A percentile compares a stretch with the other conserved stretches of the same genome.
phyloP scores from a whole-genome alignment of 2,797 vertebrate species.

The Notoglanidium macrostoma region DNA sequence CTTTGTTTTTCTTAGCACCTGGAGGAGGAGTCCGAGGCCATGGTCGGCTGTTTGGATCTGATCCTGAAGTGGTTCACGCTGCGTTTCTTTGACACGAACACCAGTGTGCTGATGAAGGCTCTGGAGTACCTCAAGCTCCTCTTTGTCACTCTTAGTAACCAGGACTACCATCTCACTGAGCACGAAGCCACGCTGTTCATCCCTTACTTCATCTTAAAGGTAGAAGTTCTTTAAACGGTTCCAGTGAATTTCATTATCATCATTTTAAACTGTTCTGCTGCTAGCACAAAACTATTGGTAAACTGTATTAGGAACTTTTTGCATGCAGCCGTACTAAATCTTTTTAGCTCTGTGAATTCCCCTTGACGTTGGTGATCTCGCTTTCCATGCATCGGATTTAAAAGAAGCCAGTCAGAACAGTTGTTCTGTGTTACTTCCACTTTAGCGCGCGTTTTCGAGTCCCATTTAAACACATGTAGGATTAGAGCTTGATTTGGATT shows the following conservation, averaged over 20 bases:
- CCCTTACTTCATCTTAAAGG: constrained; percentile 95
- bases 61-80: constrained; percentile 96
- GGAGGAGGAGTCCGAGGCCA: constrained; percentile 89
- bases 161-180: constrained; percentile 92
- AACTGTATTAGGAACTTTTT: too few species aligned
- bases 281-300: too few species aligned
- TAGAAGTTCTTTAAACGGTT: neutral
- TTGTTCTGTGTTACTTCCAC: too few species aligned
- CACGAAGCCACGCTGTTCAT: constrained; percentile 93
- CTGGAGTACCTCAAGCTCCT: constrained; percentile 94
- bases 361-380: too few species aligned
- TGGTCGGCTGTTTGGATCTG: constrained; percentile 90
- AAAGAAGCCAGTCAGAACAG: too few species aligned
- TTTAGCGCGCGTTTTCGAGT: too few species aligned
- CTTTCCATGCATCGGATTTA: too few species aligned
- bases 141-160: constrained; percentile 84
- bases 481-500: neutral
- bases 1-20: constrained; percentile 77
- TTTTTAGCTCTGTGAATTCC: too few species aligned
- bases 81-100: constrained; percentile 98
- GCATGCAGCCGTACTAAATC: too few species aligned
- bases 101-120: constrained; percentile 94
- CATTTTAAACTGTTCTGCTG: neutral
- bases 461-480: neutral
- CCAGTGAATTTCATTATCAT: neutral